Base-by-base conservation (phyloP, 1,140 invertebrate species). In the Leptopilina clavipes region DNA sequence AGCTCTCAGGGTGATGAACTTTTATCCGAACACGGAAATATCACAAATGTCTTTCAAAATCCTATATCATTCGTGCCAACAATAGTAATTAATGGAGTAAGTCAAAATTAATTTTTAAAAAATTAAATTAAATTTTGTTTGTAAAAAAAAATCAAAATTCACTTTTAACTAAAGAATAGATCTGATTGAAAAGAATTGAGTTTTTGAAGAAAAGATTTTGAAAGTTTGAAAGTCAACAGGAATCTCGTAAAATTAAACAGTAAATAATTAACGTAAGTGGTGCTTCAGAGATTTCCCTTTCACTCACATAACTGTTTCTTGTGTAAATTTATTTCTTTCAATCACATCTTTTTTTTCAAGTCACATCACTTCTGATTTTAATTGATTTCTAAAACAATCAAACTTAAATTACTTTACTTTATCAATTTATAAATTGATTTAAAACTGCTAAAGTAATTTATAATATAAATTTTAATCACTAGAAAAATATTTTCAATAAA, bases 11-110 rank as follows among this genome's bases (percentile, higher is more conserved):
- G 92, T 5, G 88, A 91, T 72, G 84, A 90, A n/a, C 83, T 94
- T 25, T 84, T 94, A 8, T 92, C 91, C 0, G 54, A 84, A 0
- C 86, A 92, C 73, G 93, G 93, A 0, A 90, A 93, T 74, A 92
- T 91, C 82, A 93, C 93, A 0, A 87, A 90, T 6, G 78, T 81
- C 3, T 80, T 94, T 1, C 83, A 89, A 31, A 90, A 92, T 1
- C 86, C 86, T 0, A 85, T 94, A 0, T 81, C 86, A 18, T 94
- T 93, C 79, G 93, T 94, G 1, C 94, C 94, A 0, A 93, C 93
- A 25, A 87, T 94, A 48, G 85, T 93, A 3, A 90, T 93, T 44
- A 92, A 94, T 79, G 90, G 79, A 56, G 89, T 89, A 71, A 89
- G 86, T 78, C 40, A 11, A 48, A 56, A 43, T 31, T 54, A 25